phyloP scores from a whole-genome alignment of 2,888 invertebrate species.

The Ctenicera cuprea region DNA sequence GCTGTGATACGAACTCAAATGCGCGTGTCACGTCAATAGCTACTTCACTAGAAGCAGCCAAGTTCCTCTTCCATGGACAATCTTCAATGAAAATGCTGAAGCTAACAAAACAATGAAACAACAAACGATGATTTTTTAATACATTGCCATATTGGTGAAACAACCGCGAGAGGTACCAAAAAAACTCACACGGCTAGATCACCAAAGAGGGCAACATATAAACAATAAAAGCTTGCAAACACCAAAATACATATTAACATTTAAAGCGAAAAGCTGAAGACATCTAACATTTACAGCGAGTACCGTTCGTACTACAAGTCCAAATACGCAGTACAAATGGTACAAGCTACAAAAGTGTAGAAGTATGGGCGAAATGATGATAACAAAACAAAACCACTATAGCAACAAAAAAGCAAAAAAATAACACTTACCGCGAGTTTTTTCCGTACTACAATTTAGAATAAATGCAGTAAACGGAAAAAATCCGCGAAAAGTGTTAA shows the following conservation, averaged over 20 bases:
- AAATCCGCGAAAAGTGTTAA: slow-evolving; percentile 62
- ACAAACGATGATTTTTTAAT: slow-evolving; percentile 43
- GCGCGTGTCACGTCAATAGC: slow-evolving; percentile 70
- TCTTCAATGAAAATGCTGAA: not conserved
- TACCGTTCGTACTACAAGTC: slow-evolving; percentile 55
- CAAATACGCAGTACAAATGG: slow-evolving; percentile 47
- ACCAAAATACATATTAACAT: slow-evolving; percentile 30
- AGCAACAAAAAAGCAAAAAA: slow-evolving; percentile 18
- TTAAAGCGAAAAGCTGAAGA: slow-evolving; percentile 13
- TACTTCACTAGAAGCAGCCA: slow-evolving; percentile 64
- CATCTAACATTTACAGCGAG: slow-evolving; percentile 52
- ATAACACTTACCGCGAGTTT: slow-evolving; percentile 64
- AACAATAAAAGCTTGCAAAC: slow-evolving; percentile 24
- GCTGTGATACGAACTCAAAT: slow-evolving; percentile 69
- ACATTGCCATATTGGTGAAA: slow-evolving; percentile 62
- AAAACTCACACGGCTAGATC: slow-evolving; percentile 71
- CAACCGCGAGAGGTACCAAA: slow-evolving; percentile 64
- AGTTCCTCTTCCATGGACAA: too few species aligned
- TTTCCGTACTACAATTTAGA: slow-evolving; percentile 66
- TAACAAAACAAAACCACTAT: not conserved
- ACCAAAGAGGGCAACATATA: slow-evolving; percentile 68
- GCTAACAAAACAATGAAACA: not conserved
- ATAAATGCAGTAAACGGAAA: slow-evolving; percentile 60
- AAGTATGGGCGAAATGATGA: not conserved
- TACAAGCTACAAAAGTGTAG: slow-evolving; percentile 52